Evolutionary conservation across 2,888 invertebrate genomes (phyloP), one percentile per base, ranked within the genome.

Genomic region (Dyspetes luteomarginatus): DNA sequence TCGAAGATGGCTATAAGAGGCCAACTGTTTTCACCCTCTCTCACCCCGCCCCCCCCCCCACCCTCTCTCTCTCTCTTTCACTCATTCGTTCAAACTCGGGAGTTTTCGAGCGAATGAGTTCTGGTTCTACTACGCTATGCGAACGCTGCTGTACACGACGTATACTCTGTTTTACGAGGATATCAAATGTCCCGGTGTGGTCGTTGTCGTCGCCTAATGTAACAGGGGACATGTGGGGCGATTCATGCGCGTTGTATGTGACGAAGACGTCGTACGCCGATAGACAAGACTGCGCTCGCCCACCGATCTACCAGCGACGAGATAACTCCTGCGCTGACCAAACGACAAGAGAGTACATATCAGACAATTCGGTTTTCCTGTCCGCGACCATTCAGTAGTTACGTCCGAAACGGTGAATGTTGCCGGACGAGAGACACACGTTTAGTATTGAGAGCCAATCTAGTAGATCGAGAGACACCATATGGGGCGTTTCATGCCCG

Each of bases 121-220:
- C 78, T 73, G 56, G 68, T 71, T 52, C 52, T 22, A 4, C 4
- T 28, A 15, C 56, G n/a, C 50, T 36, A 4, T 36, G 58, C 15
- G 5, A 19, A 26, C 28, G 12, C 26, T 15, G 30, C 28, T 43
- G 24, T 41, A 64, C 45, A 73, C 45, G 45, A 50, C 52, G 12
- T 64, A 36, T 41, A 52, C 24, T 55, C 24, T 36, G 76, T 81
- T 81, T 76, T 81, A 81, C 80, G 80, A 58, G 74, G 80, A 81
- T 76, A 81, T 81, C 72, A 72, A 67, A 81, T 76, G 80, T 81
- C 68, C 56, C 30, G 50, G 28, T 58, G 22, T 12, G 28, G 45
- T 28, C 74, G 65, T 67, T 60, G 52, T 30, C 67, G 36, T 56
- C 71, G 71, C 64, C 64, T n/a, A n/a, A n/a, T n/a, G 65, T 60